Percentiles rank a stretch among this genome's conserved stretches.
These are phyloP conservation scores for Ischnura elegans DNA, from an alignment of 2,888 invertebrate species.

Conservation along the genomic window DNA sequence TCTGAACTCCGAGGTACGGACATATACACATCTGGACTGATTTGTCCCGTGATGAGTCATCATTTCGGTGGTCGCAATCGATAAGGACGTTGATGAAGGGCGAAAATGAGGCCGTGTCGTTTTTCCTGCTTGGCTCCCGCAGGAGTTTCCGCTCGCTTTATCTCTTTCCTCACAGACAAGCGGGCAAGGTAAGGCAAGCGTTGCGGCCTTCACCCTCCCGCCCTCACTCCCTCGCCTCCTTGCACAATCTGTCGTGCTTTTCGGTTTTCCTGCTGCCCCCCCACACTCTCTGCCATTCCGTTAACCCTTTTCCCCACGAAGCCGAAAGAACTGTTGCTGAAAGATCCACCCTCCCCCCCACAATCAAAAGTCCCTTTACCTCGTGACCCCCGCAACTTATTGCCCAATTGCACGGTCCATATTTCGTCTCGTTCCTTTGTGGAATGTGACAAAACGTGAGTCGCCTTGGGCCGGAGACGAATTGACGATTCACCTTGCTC, in stretches of 20 bases:
- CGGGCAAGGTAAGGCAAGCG: background rate
- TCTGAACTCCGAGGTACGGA: too few species aligned
- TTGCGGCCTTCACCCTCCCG: constrained; percentile 10
- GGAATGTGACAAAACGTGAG: constrained; percentile 10
- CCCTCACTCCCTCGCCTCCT: background rate
- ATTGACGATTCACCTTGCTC: background rate
- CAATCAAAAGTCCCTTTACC: background rate
- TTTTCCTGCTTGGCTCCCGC: background rate
- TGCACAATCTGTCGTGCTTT: background rate
- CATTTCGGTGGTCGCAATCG: background rate
- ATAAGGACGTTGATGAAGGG: background rate
- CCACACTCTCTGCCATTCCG: background rate
- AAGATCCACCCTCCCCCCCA: constrained; percentile 8
- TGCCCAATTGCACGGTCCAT: background rate
- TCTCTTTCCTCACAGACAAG: background rate
- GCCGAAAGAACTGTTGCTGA: constrained; percentile 9
- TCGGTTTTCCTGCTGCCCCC: background rate
- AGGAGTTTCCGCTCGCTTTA: background rate
- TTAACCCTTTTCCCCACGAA: background rate
- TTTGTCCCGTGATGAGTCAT: background rate
- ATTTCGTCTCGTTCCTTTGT: background rate
- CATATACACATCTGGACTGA: background rate
- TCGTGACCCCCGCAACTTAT: constrained; percentile 16
- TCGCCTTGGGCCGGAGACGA: background rate
- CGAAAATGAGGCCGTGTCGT: background rate